Evolutionary conservation across 2,888 invertebrate species (phyloP).

Genomic region (Adineta ricciae): DNA sequence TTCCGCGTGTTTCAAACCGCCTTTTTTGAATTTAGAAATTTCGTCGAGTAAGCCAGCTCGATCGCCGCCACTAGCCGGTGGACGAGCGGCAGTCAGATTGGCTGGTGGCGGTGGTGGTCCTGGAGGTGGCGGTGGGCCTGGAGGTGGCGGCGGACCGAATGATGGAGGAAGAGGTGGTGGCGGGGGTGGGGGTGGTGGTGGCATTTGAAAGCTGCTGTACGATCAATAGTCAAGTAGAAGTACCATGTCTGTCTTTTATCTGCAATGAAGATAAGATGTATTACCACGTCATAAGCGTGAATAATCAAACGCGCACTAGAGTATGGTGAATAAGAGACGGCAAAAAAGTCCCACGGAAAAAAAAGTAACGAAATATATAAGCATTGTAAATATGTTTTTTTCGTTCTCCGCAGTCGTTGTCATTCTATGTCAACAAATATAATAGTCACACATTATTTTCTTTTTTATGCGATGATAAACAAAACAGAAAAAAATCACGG

Average conservation of each 20-base stretch:
- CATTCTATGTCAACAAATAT: not conserved
- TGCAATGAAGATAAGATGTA: not conserved
- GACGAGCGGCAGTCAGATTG: not conserved
- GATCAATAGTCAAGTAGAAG: not conserved
- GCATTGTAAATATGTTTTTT: not conserved
- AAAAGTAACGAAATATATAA: not conserved
- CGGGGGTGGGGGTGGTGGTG: not conserved
- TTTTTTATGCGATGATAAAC: not conserved
- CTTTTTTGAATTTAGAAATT: not conserved
- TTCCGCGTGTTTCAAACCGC: not conserved
- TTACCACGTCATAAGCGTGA: not conserved
- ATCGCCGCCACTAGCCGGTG: not conserved
- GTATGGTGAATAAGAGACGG: not conserved
- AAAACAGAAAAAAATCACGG: not conserved
- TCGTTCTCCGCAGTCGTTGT: not conserved
- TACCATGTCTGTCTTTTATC: not conserved
- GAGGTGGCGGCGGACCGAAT: not conserved
- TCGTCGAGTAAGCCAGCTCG: not conserved
- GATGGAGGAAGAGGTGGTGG: not conserved
- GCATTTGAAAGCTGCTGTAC: not conserved
- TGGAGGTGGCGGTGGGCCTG: not conserved
- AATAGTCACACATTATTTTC: not conserved
- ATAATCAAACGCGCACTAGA: not conserved
- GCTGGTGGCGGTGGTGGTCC: not conserved
- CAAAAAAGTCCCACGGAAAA: not conserved